Evolutionary conservation across 2,888 invertebrate species (phyloP).

Genomic region (Morpho achilles): DNA sequence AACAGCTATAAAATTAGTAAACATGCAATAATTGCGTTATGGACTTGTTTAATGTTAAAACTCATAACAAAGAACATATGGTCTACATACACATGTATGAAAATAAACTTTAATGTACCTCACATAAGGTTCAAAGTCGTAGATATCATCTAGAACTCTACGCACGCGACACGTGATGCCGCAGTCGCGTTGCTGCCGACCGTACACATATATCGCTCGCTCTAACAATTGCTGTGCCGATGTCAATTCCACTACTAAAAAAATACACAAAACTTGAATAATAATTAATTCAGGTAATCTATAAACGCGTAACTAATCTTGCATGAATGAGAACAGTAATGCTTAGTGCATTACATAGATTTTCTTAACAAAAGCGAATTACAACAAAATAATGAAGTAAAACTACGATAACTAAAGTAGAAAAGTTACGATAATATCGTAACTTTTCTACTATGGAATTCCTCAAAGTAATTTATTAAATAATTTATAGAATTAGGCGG

Average conservation of each 20-base stretch:
- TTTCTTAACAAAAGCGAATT: too few species aligned
- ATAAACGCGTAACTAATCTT: too few species aligned
- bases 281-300: too few species aligned
- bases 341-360: too few species aligned
- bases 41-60: constrained; percentile 18
- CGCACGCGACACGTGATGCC: constrained; percentile 69
- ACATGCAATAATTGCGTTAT: constrained; percentile 9
- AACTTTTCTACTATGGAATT: too few species aligned
- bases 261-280: background rate
- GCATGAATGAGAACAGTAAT: too few species aligned
- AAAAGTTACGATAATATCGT: too few species aligned
- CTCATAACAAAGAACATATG: constrained; percentile 19
- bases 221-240: constrained; percentile 68
- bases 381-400: too few species aligned
- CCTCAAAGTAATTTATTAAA: too few species aligned
- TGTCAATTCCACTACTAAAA: constrained; percentile 60
- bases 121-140: constrained; percentile 72
- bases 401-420: too few species aligned
- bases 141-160: constrained; percentile 67
- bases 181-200: constrained; percentile 58
- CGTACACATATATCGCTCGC: constrained; percentile 64
- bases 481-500: too few species aligned
- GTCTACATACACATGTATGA: background rate
- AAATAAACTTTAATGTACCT: constrained; percentile 43
- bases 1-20: constrained; percentile 9